These are phyloP conservation scores for Myrmecobius fasciatus DNA, from an alignment of 2,113 vertebrate genomes.

Conservation along the genomic window DNA sequence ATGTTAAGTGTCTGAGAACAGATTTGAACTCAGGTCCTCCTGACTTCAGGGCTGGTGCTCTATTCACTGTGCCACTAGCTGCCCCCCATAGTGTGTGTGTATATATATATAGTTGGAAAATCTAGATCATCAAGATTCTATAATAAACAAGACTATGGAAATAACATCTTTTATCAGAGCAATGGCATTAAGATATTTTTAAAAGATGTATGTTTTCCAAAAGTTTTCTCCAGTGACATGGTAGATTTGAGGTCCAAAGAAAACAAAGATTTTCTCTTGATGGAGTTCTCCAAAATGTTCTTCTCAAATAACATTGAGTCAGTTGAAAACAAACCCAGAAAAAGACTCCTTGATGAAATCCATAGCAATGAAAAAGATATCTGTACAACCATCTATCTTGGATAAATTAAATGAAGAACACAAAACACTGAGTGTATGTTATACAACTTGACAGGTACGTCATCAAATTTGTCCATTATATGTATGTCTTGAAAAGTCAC, in stretches of 20 bases:
- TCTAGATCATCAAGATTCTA: neutral
- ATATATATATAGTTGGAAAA: too few species aligned
- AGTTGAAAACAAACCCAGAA: neutral
- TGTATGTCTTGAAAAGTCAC: neutral
- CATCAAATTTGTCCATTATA: neutral
- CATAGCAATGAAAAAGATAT: neutral
- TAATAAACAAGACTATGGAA: neutral
- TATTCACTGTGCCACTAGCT: too few species aligned
- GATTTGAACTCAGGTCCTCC: too few species aligned
- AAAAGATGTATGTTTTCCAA: neutral
- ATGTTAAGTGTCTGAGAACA: too few species aligned
- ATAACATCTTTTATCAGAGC: neutral
- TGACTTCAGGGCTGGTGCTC: too few species aligned
- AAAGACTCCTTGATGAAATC: neutral
- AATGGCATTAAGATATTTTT: neutral
- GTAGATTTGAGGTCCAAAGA: neutral
- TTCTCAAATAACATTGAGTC: neutral
- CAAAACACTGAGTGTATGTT: neutral
- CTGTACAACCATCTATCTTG: neutral
- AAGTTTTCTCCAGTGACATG: neutral
- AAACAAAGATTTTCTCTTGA: neutral
- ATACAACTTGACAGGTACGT: neutral
- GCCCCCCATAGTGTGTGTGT: too few species aligned
- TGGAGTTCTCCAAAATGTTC: neutral
- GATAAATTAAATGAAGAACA: neutral